Evolutionary conservation across 1,140 invertebrate species (phyloP).

Genomic region (Drosophila pseudoananassae): DNA sequence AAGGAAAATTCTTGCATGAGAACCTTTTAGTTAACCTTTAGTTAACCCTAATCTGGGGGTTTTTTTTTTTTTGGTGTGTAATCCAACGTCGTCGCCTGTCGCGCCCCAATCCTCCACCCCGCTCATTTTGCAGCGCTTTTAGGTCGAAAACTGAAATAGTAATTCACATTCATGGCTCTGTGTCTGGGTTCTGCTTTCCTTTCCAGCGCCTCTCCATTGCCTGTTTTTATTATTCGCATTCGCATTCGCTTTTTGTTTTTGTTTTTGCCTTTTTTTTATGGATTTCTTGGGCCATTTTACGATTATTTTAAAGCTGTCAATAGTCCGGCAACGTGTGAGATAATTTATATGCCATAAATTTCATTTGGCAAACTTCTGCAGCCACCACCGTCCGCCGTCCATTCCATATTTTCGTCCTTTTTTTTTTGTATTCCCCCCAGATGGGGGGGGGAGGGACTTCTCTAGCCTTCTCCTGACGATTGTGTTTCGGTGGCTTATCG

Average conservation of each 20-base stretch:
- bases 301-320: slow-evolving; percentile 83
- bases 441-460: slow-evolving; percentile 27
- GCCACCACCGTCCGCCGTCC: slow-evolving; percentile 1
- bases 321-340: slow-evolving; percentile 79
- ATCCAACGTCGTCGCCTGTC: slow-evolving; percentile 68
- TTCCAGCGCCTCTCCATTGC: slow-evolving; percentile 4
- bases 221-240: not conserved
- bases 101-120: not conserved
- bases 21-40: too few relatives aligned
- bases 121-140: slow-evolving; percentile 44
- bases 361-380: slow-evolving; percentile 65
- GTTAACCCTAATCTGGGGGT: not conserved
- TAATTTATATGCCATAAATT: slow-evolving; percentile 83
- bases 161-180: slow-evolving; percentile 76
- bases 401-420: slow-evolving; percentile 1
- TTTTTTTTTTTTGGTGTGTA: slow-evolving; percentile 9
- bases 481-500: slow-evolving; percentile 76
- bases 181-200: slow-evolving; percentile 39
- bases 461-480: slow-evolving; percentile 48
- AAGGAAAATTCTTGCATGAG: too few relatives aligned
- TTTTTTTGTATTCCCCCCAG: too few relatives aligned
- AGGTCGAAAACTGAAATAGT: slow-evolving; percentile 74
- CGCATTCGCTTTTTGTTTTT: too few relatives aligned
- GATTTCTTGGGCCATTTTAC: slow-evolving; percentile 79
- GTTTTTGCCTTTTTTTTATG: slow-evolving; percentile 73